Base-by-base conservation (phyloP, 2,113 vertebrate genomes). In the Misgurnus anguillicaudatus region DNA sequence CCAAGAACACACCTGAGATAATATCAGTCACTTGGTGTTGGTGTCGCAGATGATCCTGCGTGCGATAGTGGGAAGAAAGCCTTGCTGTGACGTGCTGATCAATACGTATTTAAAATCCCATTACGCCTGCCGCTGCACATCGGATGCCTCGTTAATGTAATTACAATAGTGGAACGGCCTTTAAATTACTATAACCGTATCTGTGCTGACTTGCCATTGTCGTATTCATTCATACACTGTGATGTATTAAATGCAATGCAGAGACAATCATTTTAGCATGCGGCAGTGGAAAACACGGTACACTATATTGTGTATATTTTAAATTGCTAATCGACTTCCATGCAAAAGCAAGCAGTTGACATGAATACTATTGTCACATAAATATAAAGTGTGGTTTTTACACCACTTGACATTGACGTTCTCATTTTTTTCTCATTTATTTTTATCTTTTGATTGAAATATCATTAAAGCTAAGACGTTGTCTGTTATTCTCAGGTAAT, bases 91-190 rank as follows among this genome's bases (percentile, higher is more conserved):
- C 66, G 41, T 73, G 80, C 66, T 78, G 80, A 82, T 86, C 85
- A 82, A 86, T 86, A 86, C 70, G 74, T 80, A 79, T 86, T 84
- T 86, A 86, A 82, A 84, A 84, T 82, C 78, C 80, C 80, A 84
- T 84, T 84, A 82, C 55, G 71, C 80, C 62, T 41, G 62, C 80
- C 80, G 14, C 41, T 78, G 78, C 78, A 73, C 73, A 76, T 78
- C 75, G 65, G 80, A 86, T 78, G 69, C 83, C 80, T 84, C 69
- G 65, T 80, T 84, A 86, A 86, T 86, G 78, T 80, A 78, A 82
- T 82, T 80, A 81, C 78, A 81, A 78, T 77, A 67, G 78, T 73
- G 75, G 76, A 80, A 78, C 79, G 41, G 80, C 78, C 85, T 66
- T 80, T 80, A 82, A 86, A 82, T 84, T 76, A 79, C 82, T 81